Conservation (phyloP, 2,113 vertebrate species). For the Amazona vittata region DNA sequence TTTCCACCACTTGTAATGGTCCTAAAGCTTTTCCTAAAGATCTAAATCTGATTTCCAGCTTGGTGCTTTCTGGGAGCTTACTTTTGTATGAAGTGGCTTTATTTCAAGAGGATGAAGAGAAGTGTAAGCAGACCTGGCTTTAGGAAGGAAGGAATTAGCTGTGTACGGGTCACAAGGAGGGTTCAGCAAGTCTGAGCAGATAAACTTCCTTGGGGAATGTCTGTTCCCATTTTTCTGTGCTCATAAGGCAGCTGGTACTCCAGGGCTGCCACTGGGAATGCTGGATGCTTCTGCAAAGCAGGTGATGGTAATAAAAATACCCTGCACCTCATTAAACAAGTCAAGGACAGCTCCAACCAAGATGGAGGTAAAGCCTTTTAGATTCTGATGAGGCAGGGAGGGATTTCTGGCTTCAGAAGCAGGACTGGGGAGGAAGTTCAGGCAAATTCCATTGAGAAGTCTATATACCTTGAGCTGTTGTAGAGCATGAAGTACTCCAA, state of each 20-base stretch:
- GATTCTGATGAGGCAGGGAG: not conserved
- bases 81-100: not conserved
- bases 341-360: not conserved
- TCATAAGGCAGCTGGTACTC: not conserved
- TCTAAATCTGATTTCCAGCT: not conserved
- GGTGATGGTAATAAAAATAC: not conserved
- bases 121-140: not conserved
- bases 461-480: not conserved
- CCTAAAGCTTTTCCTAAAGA: not conserved
- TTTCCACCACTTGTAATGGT: not conserved
- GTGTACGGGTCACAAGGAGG: not conserved
- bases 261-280: not conserved
- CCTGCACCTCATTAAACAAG: not conserved
- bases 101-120: not conserved
- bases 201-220: not conserved
- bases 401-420: not conserved
- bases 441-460: not conserved
- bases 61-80: not conserved
- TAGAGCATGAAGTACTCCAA: not conserved
- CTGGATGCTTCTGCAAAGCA: not conserved
- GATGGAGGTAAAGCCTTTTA: not conserved
- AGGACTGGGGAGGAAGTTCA: not conserved
- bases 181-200: not conserved
- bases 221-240: not conserved
- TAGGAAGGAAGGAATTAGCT: not conserved